These are phyloP conservation scores for Machimus atricapillus DNA, from an alignment of 2,888 invertebrate genomes.

Conservation along the genomic window DNA sequence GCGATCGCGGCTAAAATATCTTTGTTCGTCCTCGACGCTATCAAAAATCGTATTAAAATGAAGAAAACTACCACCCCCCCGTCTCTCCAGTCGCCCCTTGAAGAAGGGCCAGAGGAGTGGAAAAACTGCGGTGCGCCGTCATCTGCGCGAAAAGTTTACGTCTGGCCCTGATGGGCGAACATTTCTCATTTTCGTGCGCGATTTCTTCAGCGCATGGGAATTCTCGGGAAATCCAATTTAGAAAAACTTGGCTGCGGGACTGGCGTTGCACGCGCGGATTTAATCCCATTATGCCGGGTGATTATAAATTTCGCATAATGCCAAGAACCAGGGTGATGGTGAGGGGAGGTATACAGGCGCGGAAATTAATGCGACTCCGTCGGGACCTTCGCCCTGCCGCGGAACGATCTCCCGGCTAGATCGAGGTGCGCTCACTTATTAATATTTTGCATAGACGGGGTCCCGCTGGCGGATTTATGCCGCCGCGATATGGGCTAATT, in stretches of 20 bases:
- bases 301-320: slow-evolving; percentile 43
- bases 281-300: slow-evolving; percentile 40
- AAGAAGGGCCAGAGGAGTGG: neutral
- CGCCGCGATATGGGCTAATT: slow-evolving; percentile 11
- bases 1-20: neutral
- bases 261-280: neutral
- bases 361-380: neutral
- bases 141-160: slow-evolving; percentile 24
- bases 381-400: neutral
- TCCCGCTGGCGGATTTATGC: neutral
- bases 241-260: neutral
- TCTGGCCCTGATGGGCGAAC: slow-evolving; percentile 10
- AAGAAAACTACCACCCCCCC: neutral
- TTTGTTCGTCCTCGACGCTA: neutral
- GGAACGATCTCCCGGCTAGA: neutral
- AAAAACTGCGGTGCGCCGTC: neutral
- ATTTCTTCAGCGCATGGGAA: neutral
- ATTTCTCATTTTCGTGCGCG: slow-evolving; percentile 30
- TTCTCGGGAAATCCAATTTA: slow-evolving; percentile 21
- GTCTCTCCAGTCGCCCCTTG: neutral
- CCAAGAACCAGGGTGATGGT: neutral
- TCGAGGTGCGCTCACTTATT: neutral
- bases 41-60: neutral
- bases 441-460: neutral
- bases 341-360: neutral